These are phyloP conservation scores for Nephrotoma appendiculata DNA, from an alignment of 2,888 invertebrate genomes.

Conservation along the genomic window DNA sequence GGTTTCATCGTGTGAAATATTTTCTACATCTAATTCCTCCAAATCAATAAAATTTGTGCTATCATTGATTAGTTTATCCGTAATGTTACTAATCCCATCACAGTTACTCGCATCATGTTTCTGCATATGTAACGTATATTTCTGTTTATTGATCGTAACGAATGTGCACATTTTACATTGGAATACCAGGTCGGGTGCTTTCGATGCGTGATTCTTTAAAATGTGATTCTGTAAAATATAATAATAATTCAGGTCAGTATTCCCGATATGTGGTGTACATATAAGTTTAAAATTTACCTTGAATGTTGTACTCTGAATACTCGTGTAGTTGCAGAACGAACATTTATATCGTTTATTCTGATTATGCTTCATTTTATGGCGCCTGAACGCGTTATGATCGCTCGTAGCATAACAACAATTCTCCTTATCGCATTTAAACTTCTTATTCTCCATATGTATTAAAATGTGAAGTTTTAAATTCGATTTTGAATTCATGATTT, in stretches of 20 bases:
- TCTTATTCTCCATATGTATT: constrained; percentile 22
- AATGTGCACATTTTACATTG: constrained; percentile 26
- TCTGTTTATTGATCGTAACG: constrained; percentile 26
- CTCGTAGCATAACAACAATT: constrained; percentile 55
- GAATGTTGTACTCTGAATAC: constrained; percentile 66
- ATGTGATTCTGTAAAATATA: constrained; percentile 41
- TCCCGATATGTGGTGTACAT: background rate
- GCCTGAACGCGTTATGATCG: constrained; percentile 67
- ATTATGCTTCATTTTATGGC: constrained; percentile 64
- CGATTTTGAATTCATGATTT: constrained; percentile 30
- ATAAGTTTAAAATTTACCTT: constrained; percentile 31
- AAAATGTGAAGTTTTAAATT: constrained; percentile 38
- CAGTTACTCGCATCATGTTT: constrained; percentile 19
- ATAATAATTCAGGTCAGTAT: background rate
- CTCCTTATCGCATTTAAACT: constrained; percentile 55
- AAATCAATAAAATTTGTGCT: background rate
- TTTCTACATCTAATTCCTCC: background rate
- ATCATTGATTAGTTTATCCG: background rate
- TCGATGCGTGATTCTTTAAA: constrained; percentile 61
- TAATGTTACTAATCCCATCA: background rate
- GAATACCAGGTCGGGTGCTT: constrained; percentile 41
- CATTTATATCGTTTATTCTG: constrained; percentile 65
- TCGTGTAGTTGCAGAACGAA: constrained; percentile 60
- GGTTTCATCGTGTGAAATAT: background rate
- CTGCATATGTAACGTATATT: constrained; percentile 25